Conservation (phyloP, 1,140 invertebrate species). For the Drosophila murphyi region DNA sequence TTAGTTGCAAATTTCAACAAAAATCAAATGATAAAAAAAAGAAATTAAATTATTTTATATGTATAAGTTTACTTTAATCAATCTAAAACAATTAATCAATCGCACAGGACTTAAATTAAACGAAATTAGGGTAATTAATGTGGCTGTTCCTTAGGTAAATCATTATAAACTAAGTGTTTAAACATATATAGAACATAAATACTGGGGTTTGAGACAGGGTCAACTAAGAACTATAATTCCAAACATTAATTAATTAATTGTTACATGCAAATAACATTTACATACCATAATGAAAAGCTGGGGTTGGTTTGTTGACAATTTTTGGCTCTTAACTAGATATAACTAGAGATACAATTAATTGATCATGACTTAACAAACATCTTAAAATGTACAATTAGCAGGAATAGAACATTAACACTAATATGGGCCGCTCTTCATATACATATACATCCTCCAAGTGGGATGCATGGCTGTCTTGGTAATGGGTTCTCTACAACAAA, state of each 20-base stretch:
- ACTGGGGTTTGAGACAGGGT: constrained; percentile 37
- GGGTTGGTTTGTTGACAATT: not conserved
- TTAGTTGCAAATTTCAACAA: not conserved
- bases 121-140: constrained; percentile 31
- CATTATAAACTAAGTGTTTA: constrained; percentile 4
- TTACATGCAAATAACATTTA: constrained; percentile 33
- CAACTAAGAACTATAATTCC: constrained; percentile 3
- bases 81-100: constrained; percentile 27
- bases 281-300: not conserved
- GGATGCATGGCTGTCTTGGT: constrained; percentile 23
- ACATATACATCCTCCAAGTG: constrained; percentile 1
- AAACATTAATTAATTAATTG: constrained; percentile 24
- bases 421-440: constrained; percentile 6
- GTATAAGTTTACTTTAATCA: constrained; percentile 36
- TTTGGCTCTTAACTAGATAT: constrained; percentile 11
- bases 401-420: constrained; percentile 39
- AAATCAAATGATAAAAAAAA: constrained; percentile 8
- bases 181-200: constrained; percentile 19
- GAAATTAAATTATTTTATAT: not conserved
- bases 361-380: constrained; percentile 31
- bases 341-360: constrained; percentile 14
- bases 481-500: constrained; percentile 21
- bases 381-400: constrained; percentile 38
- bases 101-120: constrained; percentile 21
- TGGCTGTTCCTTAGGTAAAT: constrained; percentile 9